Evolutionary conservation across 2,797 vertebrate species (phyloP), one percentile per base, ranked within the genome.

Genomic region (Pseudochromis fuscus): DNA sequence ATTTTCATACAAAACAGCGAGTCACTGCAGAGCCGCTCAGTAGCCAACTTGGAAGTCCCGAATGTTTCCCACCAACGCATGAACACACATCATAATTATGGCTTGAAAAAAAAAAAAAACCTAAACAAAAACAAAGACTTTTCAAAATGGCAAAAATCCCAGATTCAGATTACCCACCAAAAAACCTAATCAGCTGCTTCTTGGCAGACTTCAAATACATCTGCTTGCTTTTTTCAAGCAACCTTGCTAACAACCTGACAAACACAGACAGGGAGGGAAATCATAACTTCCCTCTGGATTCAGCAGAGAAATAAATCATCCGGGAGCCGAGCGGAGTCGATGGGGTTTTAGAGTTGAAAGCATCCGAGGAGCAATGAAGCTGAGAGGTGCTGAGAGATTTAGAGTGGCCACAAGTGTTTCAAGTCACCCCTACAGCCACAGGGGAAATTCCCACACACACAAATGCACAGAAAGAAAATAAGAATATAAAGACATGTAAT

Each of bases 361-460:
- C 75, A 62, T 70, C 77, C 38, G 25, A 27, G 66, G 48, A 70
- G 53, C 44, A 24, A 55, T 58, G n/a, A 24, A 65, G 52, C 69
- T 18, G 66, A 67, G 78, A 70, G 69, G 73, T 84, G 77, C 61
- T 19, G 79, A 75, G 61, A 77, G 72, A 81, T 78, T 75, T 51
- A 75, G 57, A 86, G 52, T 63, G 78, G 85, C 88, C 84, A 31
- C 71, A 80, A 61, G 28, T 19, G 51, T 50, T 75, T 86, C 55
- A 60, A 46, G 67, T 70, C 27, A 28, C 75, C 68, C 73, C 11
- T 56, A 72, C 46, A 65, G 68, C 81, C 75, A 57, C 67, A 58
- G 31, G 66, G 84, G 81, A 69, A 78, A 79, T 63, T 66, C 30
- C 7, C 62, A 59, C 67, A 75, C 30, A 65, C 45, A 74, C 28